Percentiles rank a stretch among this genome's conserved stretches.
Evolutionary conservation across 2,888 invertebrate genomes (phyloP).

Genomic region (Epicampocera succincta): DNA sequence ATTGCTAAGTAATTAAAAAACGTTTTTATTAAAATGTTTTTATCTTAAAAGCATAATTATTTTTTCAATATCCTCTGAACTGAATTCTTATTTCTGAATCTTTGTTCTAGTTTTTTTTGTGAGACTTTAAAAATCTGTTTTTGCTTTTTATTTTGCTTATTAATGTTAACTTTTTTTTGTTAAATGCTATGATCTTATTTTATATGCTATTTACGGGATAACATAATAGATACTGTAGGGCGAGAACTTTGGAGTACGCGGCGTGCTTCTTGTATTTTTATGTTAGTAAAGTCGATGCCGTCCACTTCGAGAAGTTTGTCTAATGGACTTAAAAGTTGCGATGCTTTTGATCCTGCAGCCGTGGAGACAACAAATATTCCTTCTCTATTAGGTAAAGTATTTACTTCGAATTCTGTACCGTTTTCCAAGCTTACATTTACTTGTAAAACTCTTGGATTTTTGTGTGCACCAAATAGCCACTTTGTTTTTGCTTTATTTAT

Average conservation of each 20-base stretch:
- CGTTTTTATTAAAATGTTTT: too few species aligned
- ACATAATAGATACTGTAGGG: slow-evolving; percentile 79
- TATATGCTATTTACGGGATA: slow-evolving; percentile 78
- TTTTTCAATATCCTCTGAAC: too few species aligned
- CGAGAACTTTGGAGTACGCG: slow-evolving; percentile 77
- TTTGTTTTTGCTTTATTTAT: slow-evolving; percentile 73
- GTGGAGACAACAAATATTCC: slow-evolving; percentile 79
- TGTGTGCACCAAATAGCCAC: slow-evolving; percentile 80
- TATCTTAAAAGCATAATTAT: too few species aligned
- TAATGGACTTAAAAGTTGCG: slow-evolving; percentile 74
- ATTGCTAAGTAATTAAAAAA: too few species aligned
- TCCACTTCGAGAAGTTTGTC: slow-evolving; percentile 81
- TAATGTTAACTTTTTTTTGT: too few species aligned
- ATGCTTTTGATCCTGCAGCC: slow-evolving; percentile 76
- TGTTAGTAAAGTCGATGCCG: slow-evolving; percentile 79
- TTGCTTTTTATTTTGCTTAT: too few species aligned
- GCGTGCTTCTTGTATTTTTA: slow-evolving; percentile 77
- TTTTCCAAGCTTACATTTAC: slow-evolving; percentile 77
- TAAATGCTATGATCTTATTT: not conserved
- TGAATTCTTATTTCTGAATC: too few species aligned
- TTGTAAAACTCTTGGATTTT: slow-evolving; percentile 81
- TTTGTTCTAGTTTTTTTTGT: too few species aligned
- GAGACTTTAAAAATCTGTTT: too few species aligned
- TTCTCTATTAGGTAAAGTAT: slow-evolving; percentile 77
- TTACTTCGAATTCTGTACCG: slow-evolving; percentile 77